These are phyloP conservation scores for Strix aluco DNA, from an alignment of 2,113 vertebrate genomes.

Conservation along the genomic window DNA sequence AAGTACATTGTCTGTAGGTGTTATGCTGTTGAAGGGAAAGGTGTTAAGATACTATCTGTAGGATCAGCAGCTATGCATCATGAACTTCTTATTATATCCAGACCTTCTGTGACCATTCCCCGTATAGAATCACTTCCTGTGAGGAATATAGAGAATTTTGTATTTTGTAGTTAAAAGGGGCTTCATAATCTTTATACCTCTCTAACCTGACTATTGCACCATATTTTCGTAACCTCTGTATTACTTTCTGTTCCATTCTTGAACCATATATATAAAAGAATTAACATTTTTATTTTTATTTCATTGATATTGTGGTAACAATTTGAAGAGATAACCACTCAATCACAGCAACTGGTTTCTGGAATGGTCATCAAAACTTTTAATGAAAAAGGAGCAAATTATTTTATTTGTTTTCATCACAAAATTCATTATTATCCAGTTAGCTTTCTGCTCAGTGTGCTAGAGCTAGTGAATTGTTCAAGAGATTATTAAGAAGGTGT, in stretches of 20 bases:
- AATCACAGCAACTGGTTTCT: not conserved
- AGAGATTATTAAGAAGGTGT: not conserved
- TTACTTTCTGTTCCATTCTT: not conserved
- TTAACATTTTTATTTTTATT: not conserved
- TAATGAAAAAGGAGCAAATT: not conserved
- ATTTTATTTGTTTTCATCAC: not conserved
- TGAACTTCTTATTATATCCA: not conserved
- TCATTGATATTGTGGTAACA: not conserved
- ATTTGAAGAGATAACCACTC: not conserved
- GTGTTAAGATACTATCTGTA: not conserved
- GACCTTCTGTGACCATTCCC: not conserved
- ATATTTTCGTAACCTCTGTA: not conserved
- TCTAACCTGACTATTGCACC: not conserved
- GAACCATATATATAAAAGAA: not conserved
- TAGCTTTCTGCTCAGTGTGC: not conserved
- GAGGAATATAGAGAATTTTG: not conserved
- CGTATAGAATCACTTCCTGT: not conserved
- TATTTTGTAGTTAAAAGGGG: not conserved
- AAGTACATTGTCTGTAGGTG: not conserved
- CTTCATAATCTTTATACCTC: not conserved
- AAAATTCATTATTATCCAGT: not conserved
- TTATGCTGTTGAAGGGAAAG: not conserved
- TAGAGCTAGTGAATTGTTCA: not conserved
- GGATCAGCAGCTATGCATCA: not conserved
- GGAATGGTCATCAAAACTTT: not conserved